Base-by-base conservation (phyloP, 2,888 invertebrate genomes). In the Patella caerulea region DNA sequence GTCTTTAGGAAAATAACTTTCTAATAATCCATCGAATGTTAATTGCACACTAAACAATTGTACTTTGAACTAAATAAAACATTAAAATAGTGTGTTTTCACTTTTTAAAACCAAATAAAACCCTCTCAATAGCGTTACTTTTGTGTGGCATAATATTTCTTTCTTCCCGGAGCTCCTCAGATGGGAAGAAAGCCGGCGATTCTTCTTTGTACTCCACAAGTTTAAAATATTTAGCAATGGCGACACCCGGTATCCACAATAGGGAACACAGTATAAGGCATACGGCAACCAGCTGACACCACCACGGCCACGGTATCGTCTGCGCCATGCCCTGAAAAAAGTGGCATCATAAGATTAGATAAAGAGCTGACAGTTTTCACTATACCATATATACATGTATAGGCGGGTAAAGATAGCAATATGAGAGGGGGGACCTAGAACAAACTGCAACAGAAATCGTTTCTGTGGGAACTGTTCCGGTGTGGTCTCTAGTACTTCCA, bases 231-330 rank as follows among this genome's bases (percentile, higher is more conserved):
- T 85, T 86, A 45, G 81, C 79, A 52, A 87, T 52, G 11, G 87
- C 87, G 2, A 87, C 83, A 3, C 82, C 84, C 1, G 88, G 88
- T 34, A 88, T 88, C 85, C 87, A 87, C n/a, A 86, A 29, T 0
- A 86, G 79, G 0, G 87, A 86, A 69, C 84, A 79, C 15, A 86
- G 74, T 53, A 88, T 86, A 15, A 88, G 81, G 17, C 86, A 65
- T 17, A 82, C 85, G 7, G 87, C 87, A n/a, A 87, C 14, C 7
- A 85, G 17, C 75, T 84, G 84, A 72, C 86, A 85, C 86, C 86
- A 87, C 85, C 86, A 85, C 1, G 88, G 88, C 86, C 86, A 87
- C 5, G 83, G 85, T 0, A 82, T 74, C 3, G 83, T 45, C 0
- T 83, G 79, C 11, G 82, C 78, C 12, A 78, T 75, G 45, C 84